These are phyloP conservation scores for Perodicticus potto DNA, from an alignment of 2,797 vertebrate species.

Conservation along the genomic window DNA sequence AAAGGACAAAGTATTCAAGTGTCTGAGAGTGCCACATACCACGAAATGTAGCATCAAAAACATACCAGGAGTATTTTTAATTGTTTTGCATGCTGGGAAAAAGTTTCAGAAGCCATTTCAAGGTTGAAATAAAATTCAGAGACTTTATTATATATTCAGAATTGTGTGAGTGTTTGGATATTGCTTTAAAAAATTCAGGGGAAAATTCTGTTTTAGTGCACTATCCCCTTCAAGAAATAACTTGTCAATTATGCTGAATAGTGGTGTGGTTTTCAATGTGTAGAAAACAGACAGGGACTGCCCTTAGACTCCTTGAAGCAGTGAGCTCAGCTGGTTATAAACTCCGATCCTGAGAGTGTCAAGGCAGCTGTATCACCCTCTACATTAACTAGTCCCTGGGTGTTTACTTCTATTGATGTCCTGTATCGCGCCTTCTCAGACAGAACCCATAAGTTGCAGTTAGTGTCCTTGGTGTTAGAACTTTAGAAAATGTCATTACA, in stretches of 20 bases:
- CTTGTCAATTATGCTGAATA: constrained; percentile 68
- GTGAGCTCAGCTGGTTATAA: constrained; percentile 67
- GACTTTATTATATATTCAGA: constrained; percentile 35
- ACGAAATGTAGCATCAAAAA: not conserved
- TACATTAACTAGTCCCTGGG: constrained; percentile 27
- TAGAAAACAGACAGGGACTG: constrained; percentile 51
- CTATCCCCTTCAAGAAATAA: constrained; percentile 50
- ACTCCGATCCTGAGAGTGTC: not conserved
- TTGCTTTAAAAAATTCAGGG: constrained; percentile 8
- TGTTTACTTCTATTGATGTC: constrained; percentile 66
- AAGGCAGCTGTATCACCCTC: not conserved
- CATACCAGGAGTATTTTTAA: not conserved
- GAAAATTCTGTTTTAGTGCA: constrained; percentile 63
- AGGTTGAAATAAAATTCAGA: constrained; percentile 65
- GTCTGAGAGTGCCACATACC: not conserved
- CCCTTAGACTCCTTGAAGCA: constrained; percentile 65
- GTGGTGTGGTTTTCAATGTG: not conserved
- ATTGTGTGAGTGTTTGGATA: constrained; percentile 45
- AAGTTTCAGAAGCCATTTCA: constrained; percentile 42
- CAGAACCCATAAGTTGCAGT: constrained; percentile 59
- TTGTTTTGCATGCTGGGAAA: not conserved
- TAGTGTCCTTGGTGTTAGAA: constrained; percentile 76
- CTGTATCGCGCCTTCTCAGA: constrained; percentile 60
- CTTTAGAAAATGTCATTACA: constrained; percentile 78
- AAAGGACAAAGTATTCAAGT: constrained; percentile 34